Conservation (phyloP, 2,797 vertebrate genomes). For the Premnoplex brunnescens region DNA sequence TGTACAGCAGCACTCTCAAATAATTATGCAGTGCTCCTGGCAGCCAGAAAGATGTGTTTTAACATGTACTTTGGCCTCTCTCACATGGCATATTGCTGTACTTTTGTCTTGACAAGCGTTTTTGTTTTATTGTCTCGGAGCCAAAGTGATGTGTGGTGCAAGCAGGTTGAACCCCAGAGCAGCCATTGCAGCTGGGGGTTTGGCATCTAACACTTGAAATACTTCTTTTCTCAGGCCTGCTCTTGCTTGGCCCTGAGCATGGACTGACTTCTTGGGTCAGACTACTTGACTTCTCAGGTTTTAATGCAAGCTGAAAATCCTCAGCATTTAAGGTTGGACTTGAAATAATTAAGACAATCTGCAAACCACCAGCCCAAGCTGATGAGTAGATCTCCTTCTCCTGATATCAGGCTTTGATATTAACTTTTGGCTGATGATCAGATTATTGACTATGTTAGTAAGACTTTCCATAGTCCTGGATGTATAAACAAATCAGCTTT, state of each 20-base stretch:
- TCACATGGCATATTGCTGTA: neutral
- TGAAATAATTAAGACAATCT: neutral
- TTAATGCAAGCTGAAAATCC: slow-evolving; percentile 8
- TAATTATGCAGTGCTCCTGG: neutral
- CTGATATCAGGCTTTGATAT: neutral
- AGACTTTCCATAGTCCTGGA: neutral
- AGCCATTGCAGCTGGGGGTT: neutral
- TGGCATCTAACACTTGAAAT: neutral
- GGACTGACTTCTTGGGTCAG: neutral
- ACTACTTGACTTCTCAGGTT: neutral
- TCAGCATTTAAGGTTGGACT: neutral
- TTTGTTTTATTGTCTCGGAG: neutral
- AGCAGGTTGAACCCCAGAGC: slow-evolving; percentile 8
- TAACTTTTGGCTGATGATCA: neutral
- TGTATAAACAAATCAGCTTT: neutral
- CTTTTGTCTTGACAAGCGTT: slow-evolving; percentile 33
- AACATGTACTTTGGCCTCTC: slow-evolving; percentile 33
- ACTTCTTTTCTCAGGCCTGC: neutral
- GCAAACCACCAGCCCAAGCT: neutral
- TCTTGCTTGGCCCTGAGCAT: slow-evolving; percentile 20
- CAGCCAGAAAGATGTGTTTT: slow-evolving; percentile 36
- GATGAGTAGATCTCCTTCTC: neutral
- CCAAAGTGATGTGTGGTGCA: neutral
- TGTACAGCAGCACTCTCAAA: neutral
- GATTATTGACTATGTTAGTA: neutral